Base-by-base conservation (phyloP, 2,888 invertebrate genomes). In the Abrostola triplasia region DNA sequence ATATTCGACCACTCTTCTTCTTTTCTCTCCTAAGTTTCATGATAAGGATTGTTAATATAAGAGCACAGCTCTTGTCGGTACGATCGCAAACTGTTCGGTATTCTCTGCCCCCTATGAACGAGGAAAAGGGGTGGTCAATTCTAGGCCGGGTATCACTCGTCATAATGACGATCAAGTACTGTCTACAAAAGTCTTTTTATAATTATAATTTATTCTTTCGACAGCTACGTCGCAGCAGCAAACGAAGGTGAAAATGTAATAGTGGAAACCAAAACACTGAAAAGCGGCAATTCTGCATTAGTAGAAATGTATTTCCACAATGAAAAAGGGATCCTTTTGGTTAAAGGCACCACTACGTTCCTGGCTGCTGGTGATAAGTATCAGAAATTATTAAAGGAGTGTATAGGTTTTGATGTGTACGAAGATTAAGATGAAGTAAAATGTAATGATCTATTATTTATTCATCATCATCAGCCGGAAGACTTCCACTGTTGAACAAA, bases 171-270 rank as follows among this genome's bases (percentile, higher is more conserved):
- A 24, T 24, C 24, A 24, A 24, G 24, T 24, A 24, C 24, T 1
- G 24, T 4, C 1, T 24, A 24, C 24, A 24, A 24, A 24, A 24
- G 24, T 24, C 24, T 24, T 24, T 24, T 24, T 24, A 24, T 1
- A 24, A 24, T 24, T 24, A 2, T 8, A 36, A 36, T 36, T 24
- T 35, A 10, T 48, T 10, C 35, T n/a, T 36, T 36, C 68, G 59
- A 51, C 76, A 88, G 88, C 51, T 88, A 73, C 56, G 24, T 84
- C 10, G 70, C 68, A 35, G 0, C 68, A 35, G 84, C 81, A 9
- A 37, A 0, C n/a, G 41, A 75, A 40, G 87, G 86, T 0, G 84
- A 88, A 5, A 78, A 67, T 55, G 64, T 88, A 1, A 77, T 67
- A 6, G 76, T 84, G 6, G 74, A 79, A 57, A 76, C 84, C 0